A percentile compares a stretch with the other conserved stretches of the same genome.
Conservation (phyloP, 2,888 invertebrate species). For the Crossocerus cetratus region DNA sequence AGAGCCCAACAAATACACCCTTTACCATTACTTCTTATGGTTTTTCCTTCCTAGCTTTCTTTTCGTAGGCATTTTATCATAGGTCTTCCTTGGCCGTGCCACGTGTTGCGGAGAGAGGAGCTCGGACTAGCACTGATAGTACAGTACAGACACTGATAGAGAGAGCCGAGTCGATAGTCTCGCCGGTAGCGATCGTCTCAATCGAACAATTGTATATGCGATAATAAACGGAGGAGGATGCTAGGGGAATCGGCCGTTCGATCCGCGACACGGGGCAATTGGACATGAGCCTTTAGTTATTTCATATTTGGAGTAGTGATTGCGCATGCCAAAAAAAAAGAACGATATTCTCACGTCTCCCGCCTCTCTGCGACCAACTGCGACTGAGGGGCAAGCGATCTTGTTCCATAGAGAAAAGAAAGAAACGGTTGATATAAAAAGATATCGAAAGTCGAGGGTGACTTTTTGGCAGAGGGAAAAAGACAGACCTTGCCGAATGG, state of each 20-base stretch:
- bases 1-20: slow-evolving; percentile 19
- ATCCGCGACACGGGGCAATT: slow-evolving; percentile 60
- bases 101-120: slow-evolving; percentile 63
- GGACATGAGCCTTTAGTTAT: slow-evolving; percentile 75
- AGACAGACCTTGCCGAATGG: slow-evolving; percentile 1
- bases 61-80: slow-evolving; percentile 72
- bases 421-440: slow-evolving; percentile 53
- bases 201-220: not conserved
- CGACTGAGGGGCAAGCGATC: slow-evolving; percentile 71
- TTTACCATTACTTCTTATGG: slow-evolving; percentile 55
- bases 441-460: slow-evolving; percentile 57
- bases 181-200: too few species aligned
- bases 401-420: slow-evolving; percentile 40
- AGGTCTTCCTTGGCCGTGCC: slow-evolving; percentile 70
- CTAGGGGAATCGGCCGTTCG: slow-evolving; percentile 20
- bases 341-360: slow-evolving; percentile 76
- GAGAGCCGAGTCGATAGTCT: too few species aligned
- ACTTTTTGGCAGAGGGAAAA: slow-evolving; percentile 60
- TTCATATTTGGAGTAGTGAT: slow-evolving; percentile 77
- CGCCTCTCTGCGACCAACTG: slow-evolving; percentile 75
- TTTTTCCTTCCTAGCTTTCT: slow-evolving; percentile 64
- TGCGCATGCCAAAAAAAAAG: slow-evolving; percentile 73
- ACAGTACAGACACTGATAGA: too few species aligned
- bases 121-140: not conserved
- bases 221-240: too few species aligned